Conservation (phyloP, 2,113 vertebrate species). For the Lanius ludovicianus region DNA sequence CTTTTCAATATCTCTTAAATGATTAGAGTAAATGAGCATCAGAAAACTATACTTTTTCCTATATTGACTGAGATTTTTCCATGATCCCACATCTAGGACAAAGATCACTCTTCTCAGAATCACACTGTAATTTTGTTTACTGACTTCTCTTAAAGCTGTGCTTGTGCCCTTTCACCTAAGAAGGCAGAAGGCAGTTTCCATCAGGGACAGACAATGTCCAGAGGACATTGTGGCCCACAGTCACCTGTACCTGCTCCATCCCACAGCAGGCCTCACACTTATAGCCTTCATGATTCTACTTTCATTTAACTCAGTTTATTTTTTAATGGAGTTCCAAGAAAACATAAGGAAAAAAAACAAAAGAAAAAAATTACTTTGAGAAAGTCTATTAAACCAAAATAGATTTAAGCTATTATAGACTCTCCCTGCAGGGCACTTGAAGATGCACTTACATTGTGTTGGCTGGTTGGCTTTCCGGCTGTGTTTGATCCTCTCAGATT, state of each 20-base stretch:
- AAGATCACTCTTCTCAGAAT: neutral
- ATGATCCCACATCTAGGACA: neutral
- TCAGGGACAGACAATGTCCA: neutral
- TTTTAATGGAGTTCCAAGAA: neutral
- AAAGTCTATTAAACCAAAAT: neutral
- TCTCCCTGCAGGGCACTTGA: neutral
- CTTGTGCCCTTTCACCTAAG: neutral
- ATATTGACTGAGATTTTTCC: neutral
- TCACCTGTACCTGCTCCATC: neutral
- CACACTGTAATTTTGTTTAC: neutral
- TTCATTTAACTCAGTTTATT: neutral
- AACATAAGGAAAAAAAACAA: rapidly evolving
- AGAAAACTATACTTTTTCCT: neutral
- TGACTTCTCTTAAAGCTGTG: neutral
- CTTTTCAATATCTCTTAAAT: neutral
- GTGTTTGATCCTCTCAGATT: constrained; percentile 82
- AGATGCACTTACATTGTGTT: constrained; percentile 82
- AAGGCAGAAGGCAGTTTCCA: neutral
- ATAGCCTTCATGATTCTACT: neutral
- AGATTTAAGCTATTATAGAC: neutral
- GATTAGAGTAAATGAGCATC: neutral
- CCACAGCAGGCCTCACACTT: neutral
- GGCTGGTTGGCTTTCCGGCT: constrained; percentile 81
- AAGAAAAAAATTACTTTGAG: neutral
- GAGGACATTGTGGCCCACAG: neutral